phyloP scores from a whole-genome alignment of 1,140 invertebrate species.

The Spodoptera litura region DNA sequence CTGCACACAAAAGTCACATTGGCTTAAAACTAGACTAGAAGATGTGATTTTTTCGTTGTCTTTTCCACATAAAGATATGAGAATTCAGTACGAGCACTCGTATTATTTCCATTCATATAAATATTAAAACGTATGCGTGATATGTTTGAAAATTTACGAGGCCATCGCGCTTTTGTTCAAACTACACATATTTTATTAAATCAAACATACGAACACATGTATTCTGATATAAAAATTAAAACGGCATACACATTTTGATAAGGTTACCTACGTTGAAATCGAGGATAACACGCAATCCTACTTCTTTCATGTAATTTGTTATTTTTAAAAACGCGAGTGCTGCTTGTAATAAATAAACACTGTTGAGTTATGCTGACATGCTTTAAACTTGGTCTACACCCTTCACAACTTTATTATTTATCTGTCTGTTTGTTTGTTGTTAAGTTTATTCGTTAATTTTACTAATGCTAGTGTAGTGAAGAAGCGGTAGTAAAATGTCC shows the following conservation, averaged over 20 bases:
- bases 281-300: slow-evolving; percentile 59
- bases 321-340: slow-evolving; percentile 61
- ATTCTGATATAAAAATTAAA: slow-evolving; percentile 38
- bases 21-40: no score
- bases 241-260: slow-evolving; percentile 38
- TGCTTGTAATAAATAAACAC: slow-evolving; percentile 40
- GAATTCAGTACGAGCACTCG: no score
- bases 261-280: slow-evolving; percentile 55
- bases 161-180: background rate
- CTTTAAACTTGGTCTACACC: slow-evolving; percentile 26
- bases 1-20: no score
- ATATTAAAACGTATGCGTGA: background rate
- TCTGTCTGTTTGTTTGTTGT: slow-evolving; percentile 10
- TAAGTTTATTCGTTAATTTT: background rate
- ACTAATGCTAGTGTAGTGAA: background rate
- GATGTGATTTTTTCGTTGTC: no score
- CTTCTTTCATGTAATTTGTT: slow-evolving; percentile 63
- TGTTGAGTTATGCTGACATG: slow-evolving; percentile 15
- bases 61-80: no score
- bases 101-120: background rate
- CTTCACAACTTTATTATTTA: slow-evolving; percentile 23
- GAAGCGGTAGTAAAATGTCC: slow-evolving; percentile 1
- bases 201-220: slow-evolving; percentile 22
- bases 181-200: slow-evolving; percentile 14
- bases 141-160: background rate